Percentiles rank a stretch among this genome's conserved stretches.
phyloP scores from a whole-genome alignment of 2,888 invertebrate genomes.

The Mythimna albipuncta region DNA sequence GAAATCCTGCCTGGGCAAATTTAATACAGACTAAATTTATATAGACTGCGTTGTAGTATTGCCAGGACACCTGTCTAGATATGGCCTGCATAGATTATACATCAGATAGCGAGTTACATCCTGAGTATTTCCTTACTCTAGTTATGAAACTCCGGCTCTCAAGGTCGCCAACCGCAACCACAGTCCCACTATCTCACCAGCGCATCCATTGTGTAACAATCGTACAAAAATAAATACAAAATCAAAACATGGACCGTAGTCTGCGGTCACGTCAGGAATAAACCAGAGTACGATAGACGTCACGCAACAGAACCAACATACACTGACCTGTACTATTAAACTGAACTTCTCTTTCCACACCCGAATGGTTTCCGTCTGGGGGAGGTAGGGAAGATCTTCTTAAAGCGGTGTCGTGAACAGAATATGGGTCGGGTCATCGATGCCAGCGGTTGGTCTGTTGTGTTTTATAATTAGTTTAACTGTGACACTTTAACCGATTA shows the following conservation, averaged over 20 bases:
- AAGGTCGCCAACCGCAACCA: conserved; percentile 20
- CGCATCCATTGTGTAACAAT: conserved; percentile 40
- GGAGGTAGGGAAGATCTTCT: conserved; percentile 49
- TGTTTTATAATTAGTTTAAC: conserved; percentile 69
- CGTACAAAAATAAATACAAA: conserved; percentile 48
- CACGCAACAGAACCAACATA: conserved; percentile 60
- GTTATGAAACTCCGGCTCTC: neutral
- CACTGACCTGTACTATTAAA: conserved; percentile 42
- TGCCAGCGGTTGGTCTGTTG: conserved; percentile 59
- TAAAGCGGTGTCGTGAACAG: conserved; percentile 52
- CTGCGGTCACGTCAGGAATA: conserved; percentile 63
- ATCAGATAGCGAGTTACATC: neutral
- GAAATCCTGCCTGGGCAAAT: too few relatives aligned
- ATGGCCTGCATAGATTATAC: neutral
- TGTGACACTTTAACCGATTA: conserved; percentile 30
- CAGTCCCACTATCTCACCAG: conserved; percentile 4
- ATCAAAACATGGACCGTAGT: conserved; percentile 56
- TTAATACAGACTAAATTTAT: too few relatives aligned
- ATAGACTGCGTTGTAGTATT: too few relatives aligned
- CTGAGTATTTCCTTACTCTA: neutral
- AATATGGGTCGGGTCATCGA: conserved; percentile 73
- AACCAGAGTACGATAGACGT: conserved; percentile 53
- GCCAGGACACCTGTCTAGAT: too few relatives aligned
- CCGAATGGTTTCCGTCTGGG: neutral
- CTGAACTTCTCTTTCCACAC: conserved; percentile 4